phyloP scores from a whole-genome alignment of 2,797 vertebrate species.

The Coluber constrictor region DNA sequence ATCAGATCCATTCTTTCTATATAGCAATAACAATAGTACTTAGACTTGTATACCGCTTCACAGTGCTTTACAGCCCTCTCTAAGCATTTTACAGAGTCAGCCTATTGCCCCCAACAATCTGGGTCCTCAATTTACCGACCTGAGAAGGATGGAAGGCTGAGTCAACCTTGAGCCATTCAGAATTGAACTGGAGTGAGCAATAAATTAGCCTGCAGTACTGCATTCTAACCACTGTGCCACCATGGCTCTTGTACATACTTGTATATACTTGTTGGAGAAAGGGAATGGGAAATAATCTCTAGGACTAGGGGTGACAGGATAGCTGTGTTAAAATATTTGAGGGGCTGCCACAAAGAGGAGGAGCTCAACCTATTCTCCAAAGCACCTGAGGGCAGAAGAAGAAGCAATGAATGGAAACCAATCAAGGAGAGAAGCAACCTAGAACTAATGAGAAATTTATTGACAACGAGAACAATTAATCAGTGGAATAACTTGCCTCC shows the following conservation, averaged over 20 bases:
- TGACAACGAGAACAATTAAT: no score
- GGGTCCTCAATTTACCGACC: background rate
- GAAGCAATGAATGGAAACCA: background rate
- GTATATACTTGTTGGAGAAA: background rate
- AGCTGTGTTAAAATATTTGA: background rate
- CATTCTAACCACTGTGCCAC: background rate
- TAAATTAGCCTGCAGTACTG: background rate
- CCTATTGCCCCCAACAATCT: background rate
- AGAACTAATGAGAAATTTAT: no score
- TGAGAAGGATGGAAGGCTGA: background rate
- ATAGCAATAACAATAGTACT: background rate
- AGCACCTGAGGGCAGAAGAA: background rate
- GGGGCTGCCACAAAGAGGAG: background rate
- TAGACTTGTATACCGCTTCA: background rate
- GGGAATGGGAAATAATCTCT: background rate
- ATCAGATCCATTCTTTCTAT: background rate
- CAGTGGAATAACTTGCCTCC: no score
- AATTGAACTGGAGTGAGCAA: no score
- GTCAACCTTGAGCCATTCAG: background rate
- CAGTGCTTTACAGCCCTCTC: background rate
- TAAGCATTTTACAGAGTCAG: background rate
- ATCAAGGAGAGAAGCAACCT: background rate
- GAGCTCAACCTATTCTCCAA: background rate
- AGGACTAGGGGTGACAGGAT: background rate
- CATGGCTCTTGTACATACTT: background rate